Evolutionary conservation across 2,797 vertebrate genomes (phyloP).

Genomic region (Alca torda): DNA sequence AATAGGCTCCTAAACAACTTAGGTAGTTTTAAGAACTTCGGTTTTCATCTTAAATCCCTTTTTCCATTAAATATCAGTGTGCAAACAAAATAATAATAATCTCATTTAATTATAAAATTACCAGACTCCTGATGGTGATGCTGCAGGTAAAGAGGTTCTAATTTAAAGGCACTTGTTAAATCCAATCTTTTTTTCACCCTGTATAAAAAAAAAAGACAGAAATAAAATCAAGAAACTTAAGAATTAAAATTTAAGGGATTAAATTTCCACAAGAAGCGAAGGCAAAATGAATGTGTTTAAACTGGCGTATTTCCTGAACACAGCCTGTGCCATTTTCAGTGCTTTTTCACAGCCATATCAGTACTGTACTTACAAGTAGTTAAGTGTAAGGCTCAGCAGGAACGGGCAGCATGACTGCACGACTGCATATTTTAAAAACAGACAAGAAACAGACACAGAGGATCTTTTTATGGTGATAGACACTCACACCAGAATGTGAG

Average conservation of each 20-base stretch:
- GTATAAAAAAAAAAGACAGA: not conserved
- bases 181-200: slow-evolving; percentile 92
- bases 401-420: slow-evolving; percentile 39
- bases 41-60: not conserved
- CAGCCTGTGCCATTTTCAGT: slow-evolving; percentile 56
- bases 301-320: slow-evolving; percentile 32
- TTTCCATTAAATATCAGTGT: not conserved
- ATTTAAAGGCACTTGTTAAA: slow-evolving; percentile 89
- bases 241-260: not conserved
- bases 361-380: slow-evolving; percentile 42
- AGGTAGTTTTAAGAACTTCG: not conserved
- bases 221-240: not conserved
- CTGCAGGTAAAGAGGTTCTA: slow-evolving; percentile 93
- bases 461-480: slow-evolving; percentile 58
- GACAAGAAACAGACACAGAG: slow-evolving; percentile 49
- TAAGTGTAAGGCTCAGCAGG: slow-evolving; percentile 57
- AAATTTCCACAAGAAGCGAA: not conserved
- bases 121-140: slow-evolving; percentile 94
- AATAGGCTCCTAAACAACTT: not conserved
- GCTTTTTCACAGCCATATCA: slow-evolving; percentile 46
- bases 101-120: slow-evolving; percentile 54
- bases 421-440: slow-evolving; percentile 54
- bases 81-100: not conserved
- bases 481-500: slow-evolving; percentile 55
- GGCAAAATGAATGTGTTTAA: not conserved